A percentile compares a stretch with the other conserved stretches of the same genome.
phyloP scores from a whole-genome alignment of 2,113 vertebrate species.

The Rissa tridactyla region DNA sequence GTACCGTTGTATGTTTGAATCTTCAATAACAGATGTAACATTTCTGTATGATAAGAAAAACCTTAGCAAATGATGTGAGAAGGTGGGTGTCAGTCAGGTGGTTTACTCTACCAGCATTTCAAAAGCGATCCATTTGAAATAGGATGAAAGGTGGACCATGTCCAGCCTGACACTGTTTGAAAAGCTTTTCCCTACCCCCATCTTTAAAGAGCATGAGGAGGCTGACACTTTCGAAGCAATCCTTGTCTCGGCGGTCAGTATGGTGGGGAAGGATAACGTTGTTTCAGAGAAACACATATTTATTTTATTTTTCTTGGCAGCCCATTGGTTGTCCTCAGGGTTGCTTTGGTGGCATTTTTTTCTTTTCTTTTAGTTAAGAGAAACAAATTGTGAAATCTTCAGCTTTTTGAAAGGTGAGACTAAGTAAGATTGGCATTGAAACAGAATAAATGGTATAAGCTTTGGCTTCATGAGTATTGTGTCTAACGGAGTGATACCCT shows the following conservation, averaged over 20 bases:
- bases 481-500: not conserved
- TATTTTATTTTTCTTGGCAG: not conserved
- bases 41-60: not conserved
- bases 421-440: not conserved
- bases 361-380: not conserved
- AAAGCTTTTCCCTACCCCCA: not conserved
- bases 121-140: slow-evolving; percentile 18
- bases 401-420: not conserved
- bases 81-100: not conserved
- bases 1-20: rapidly evolving
- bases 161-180: slow-evolving; percentile 2
- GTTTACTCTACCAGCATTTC: slow-evolving; percentile 18
- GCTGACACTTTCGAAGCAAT: not conserved
- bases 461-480: not conserved
- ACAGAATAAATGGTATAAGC: not conserved
- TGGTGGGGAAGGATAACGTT: not conserved
- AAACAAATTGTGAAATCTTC: not conserved
- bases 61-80: not conserved
- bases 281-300: not conserved
- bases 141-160: not conserved
- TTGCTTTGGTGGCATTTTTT: not conserved
- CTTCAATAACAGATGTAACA: not conserved
- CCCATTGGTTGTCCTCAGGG: not conserved
- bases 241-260: not conserved
- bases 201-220: not conserved